Evolutionary conservation across 1,140 invertebrate genomes (phyloP), one percentile per base, ranked within the genome.

Genomic region (Scaptomyza pallida): DNA sequence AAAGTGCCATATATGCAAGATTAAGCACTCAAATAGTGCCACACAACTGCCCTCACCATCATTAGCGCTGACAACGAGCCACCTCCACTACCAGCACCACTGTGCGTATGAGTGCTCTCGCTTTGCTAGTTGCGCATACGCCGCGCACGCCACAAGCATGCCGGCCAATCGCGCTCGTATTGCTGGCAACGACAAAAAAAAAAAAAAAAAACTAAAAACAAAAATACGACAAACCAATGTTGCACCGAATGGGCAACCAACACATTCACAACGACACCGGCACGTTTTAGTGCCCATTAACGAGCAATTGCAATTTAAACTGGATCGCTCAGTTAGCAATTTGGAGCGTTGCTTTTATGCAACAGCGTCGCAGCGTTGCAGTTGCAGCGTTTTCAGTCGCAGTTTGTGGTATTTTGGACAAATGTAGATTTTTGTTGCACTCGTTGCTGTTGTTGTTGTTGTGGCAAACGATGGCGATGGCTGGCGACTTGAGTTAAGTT

Each of bases 261-360:
- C 51, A 69, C 35, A 60, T 17, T 51, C 82, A 81, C 78, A 88
- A 56, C 64, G 73, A 86, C 81, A 72, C 74, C 68, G 82, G 78
- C 85, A 81, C 85, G 78, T 90, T 90, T 88, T 90, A 88, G 89
- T 85, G 89, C 76, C 85, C 79, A 90, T 90, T 90, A 90, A 90
- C 89, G 89, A 90, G 85, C 89, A 88, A 90, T 90, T 88, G 89
- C 89, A 90, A 90, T 90, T 90, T 90, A 90, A 90, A 90, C 89
- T 90, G 89, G 89, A 90, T 89, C 89, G 88, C 82, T 88, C 89
- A 82, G 80, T 89, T 83, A 64, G 85, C 83, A 88, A 89, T 89
- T 89, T 89, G 83, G 83, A 89, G 79, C 83, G 85, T 89, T 89
- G 85, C 75, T 79, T 89, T 89, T 89, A 89, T 89, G 83, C 85